Conservation (phyloP, 2,888 invertebrate genomes). For the Eilema griseolum region DNA sequence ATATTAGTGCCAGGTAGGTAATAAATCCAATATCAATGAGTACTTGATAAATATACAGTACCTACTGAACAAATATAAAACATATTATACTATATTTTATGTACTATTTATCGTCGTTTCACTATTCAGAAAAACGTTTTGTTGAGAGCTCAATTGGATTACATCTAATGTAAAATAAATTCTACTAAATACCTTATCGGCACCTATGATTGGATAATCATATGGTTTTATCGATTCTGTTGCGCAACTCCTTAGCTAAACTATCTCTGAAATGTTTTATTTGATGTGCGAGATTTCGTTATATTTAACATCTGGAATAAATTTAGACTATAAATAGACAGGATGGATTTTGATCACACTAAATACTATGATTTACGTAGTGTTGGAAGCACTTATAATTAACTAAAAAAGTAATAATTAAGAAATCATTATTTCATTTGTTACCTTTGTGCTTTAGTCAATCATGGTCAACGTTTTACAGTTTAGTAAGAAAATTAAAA, state of each 20-base stretch:
- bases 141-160: conserved; percentile 9
- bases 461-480: neutral
- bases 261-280: neutral
- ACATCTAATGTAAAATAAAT: conserved; percentile 18
- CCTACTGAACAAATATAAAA: conserved; percentile 22
- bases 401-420: too few species aligned
- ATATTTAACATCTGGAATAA: neutral
- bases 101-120: conserved; percentile 26
- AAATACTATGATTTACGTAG: too few species aligned
- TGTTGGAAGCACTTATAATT: too few species aligned
- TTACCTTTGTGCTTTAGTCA: too few species aligned
- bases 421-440: too few species aligned
- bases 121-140: conserved; percentile 20
- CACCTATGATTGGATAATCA: neutral
- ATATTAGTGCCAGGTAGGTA: conserved; percentile 17
- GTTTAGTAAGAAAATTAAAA: neutral
- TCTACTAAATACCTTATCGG: conserved; percentile 5
- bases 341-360: too few species aligned
- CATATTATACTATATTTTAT: conserved; percentile 25
- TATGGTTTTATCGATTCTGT: too few species aligned
- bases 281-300: neutral
- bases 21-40: conserved; percentile 20
- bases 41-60: conserved; percentile 16
- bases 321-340: neutral
- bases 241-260: too few species aligned